phyloP scores from a whole-genome alignment of 2,113 vertebrate genomes.

The Suricata suricatta region DNA sequence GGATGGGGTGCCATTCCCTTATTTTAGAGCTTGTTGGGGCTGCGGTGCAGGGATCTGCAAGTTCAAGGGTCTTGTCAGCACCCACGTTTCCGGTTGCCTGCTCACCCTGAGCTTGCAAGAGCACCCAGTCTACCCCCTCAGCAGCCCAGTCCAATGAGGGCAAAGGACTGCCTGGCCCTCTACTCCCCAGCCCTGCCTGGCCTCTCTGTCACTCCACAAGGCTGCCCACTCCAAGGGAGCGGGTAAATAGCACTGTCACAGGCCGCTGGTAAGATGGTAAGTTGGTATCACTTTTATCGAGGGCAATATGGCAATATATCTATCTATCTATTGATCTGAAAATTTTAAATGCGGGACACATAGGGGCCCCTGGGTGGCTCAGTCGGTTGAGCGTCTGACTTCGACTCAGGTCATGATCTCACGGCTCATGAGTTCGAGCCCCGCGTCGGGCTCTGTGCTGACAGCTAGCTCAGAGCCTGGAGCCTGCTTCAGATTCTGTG shows the following conservation, averaged over 20 bases:
- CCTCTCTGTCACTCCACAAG: not conserved
- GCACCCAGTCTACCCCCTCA: not conserved
- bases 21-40: not conserved
- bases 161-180: not conserved
- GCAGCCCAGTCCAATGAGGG: not conserved
- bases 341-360: not conserved
- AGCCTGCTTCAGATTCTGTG: too few species aligned
- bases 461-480: too few species aligned
- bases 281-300: not conserved
- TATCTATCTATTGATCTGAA: not conserved
- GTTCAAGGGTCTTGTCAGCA: not conserved
- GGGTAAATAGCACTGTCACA: too few species aligned
- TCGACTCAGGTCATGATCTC: too few species aligned
- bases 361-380: not conserved
- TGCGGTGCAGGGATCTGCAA: not conserved
- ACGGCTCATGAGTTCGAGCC: too few species aligned
- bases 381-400: too few species aligned
- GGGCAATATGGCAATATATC: not conserved
- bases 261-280: not conserved
- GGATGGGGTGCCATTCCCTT: not conserved
- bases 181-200: not conserved
- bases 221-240: not conserved
- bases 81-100: conserved; percentile 28
- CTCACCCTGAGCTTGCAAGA: conserved; percentile 13
- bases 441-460: too few species aligned